Evolutionary conservation across 53 echinoderm and acorn worm genomes (phyloP).

Genomic region (Stichopus horrens): DNA sequence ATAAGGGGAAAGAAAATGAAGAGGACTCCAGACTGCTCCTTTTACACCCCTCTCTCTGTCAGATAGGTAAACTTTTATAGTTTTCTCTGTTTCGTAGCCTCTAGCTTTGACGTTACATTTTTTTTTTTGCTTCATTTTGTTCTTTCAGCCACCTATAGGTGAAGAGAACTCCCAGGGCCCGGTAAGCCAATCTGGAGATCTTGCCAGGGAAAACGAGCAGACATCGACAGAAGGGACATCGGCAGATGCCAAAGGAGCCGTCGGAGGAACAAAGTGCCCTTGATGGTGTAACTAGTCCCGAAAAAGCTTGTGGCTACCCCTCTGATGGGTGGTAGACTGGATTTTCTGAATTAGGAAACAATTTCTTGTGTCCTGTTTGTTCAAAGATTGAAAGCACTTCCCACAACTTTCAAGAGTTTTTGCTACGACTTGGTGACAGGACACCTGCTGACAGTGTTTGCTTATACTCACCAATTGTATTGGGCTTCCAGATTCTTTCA

Average conservation of each 20-base stretch:
- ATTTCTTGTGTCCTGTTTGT: neutral
- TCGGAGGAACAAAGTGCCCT: neutral
- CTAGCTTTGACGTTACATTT: no score
- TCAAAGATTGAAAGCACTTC: neutral
- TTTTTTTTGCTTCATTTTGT: neutral
- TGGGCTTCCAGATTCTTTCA: no score
- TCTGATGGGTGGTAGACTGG: neutral
- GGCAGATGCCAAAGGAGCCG: neutral
- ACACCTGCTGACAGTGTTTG: no score
- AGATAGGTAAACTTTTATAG: no score
- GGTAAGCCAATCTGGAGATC: constrained; percentile 34
- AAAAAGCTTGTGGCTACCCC: neutral
- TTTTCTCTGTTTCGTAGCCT: no score
- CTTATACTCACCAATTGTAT: no score
- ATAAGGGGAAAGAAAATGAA: no score
- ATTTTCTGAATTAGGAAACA: neutral
- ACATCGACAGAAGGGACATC: neutral
- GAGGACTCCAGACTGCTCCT: no score
- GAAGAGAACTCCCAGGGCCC: constrained; percentile 43
- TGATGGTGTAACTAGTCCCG: neutral
- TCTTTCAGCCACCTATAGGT: constrained; percentile 56
- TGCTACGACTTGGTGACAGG: no score
- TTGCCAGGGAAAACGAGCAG: neutral
- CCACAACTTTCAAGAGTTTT: neutral
- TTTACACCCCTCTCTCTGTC: no score